Conservation (phyloP, 2,888 invertebrate species). For the Cerceris rybyensis region DNA sequence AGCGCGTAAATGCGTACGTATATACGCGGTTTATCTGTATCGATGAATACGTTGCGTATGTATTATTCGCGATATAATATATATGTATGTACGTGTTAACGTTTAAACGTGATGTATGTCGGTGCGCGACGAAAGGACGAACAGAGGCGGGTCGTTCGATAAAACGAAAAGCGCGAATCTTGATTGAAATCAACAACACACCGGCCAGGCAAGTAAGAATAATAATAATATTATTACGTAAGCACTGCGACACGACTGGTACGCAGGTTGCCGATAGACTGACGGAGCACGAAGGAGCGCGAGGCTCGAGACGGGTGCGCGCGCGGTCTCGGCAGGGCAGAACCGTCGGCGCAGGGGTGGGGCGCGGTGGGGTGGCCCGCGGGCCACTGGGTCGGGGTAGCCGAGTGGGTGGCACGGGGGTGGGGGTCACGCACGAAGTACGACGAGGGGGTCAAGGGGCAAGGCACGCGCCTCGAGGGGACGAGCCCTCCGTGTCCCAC, state of each 20-base stretch:
- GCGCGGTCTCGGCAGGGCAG: constrained; percentile 47
- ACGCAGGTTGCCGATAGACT: constrained; percentile 82
- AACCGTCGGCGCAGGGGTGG: constrained; percentile 54
- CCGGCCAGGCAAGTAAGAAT: constrained; percentile 69
- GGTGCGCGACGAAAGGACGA: constrained; percentile 20
- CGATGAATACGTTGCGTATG: not conserved
- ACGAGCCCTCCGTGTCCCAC: constrained; percentile 54
- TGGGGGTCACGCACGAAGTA: constrained; percentile 42
- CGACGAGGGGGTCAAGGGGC: constrained; percentile 62
- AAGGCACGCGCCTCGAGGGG: constrained; percentile 58
- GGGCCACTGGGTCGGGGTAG: constrained; percentile 65
- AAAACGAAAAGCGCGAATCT: constrained; percentile 52
- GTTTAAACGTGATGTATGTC: constrained; percentile 1
- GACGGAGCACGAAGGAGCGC: constrained; percentile 69
- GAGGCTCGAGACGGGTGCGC: constrained; percentile 54
- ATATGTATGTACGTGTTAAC: not conserved
- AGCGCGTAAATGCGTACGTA: constrained; percentile 13
- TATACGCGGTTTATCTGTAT: constrained; percentile 8
- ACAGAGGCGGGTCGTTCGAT: constrained; percentile 28
- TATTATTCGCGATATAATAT: not conserved
- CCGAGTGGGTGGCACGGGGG: constrained; percentile 58
- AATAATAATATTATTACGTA: constrained; percentile 78
- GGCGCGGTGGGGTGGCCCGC: constrained; percentile 61
- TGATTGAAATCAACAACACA: constrained; percentile 62
- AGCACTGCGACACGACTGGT: constrained; percentile 80